Base-by-base conservation (phyloP, 53 echinoderm and acorn worm species). In the Zoroaster sp. region DNA sequence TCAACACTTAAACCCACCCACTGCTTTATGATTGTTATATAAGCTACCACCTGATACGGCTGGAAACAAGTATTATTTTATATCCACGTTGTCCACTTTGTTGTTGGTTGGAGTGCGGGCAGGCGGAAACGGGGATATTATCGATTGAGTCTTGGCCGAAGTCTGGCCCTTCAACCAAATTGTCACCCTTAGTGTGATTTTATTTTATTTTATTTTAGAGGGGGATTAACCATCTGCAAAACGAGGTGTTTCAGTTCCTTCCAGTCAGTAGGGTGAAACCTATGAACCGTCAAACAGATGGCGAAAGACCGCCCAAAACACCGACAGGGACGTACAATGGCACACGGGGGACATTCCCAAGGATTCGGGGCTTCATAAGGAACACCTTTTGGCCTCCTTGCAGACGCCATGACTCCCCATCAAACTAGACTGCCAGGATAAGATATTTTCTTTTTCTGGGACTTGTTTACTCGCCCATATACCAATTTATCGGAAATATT, bases 251-350 rank as follows among this genome's bases (percentile, higher is more conserved):
- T 59, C 55, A 21, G 35, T 59, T 63, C 9, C 35, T 66, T 40
- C 42, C 41, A 41, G 40, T 32, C 41, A 42, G 66, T 25, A 41
- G 66, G 67, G 30, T 42, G 66, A 25, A 25, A 39, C 28, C 66
- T 37, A 4, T 35, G 77, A 65, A 59, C 80, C 80, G 15, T 40
- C 66, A 66, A 41, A 81, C 81, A 81, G 81, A 81, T 81, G 81
- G 81, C 42, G 30, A 40, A 79, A 79, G 81, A 40, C 66, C 81
- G 66, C 81, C 81, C 43, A 66, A 81, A 66, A 67, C 81, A 81
- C 43, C 66, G 67, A 23, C 66, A 67, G 68, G 81, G 81, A 67
- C 67, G 43, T n/a, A 42, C 81, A 66, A 81, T 81, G 14, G 41
- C 81, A 81, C 81, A 32, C 81, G 32, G 81, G 81, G 81, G 81